phyloP scores from a whole-genome alignment of 2,113 vertebrate species.

The Odontesthes bonariensis region DNA sequence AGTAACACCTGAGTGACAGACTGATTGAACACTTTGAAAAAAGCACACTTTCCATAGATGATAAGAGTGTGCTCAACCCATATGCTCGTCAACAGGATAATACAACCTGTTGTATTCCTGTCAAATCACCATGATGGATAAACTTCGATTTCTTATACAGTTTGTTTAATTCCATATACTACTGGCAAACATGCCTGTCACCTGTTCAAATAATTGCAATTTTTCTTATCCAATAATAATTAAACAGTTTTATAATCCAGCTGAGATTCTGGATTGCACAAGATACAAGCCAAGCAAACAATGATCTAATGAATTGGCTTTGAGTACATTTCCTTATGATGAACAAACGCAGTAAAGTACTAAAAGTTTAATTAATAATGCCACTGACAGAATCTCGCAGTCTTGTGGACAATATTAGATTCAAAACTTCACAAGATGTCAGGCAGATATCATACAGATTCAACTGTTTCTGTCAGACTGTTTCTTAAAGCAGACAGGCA shows the following conservation, averaged over 20 bases:
- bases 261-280: constrained; percentile 42
- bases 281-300: constrained; percentile 25
- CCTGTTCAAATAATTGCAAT: constrained; percentile 32
- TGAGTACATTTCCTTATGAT: constrained; percentile 27
- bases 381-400: neutral
- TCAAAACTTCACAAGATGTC: neutral
- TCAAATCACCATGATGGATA: constrained; percentile 60
- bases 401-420: no score
- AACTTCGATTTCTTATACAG: constrained; percentile 49
- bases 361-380: constrained; percentile 12
- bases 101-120: constrained; percentile 57
- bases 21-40: constrained; percentile 50
- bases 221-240: constrained; percentile 46
- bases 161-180: constrained; percentile 54
- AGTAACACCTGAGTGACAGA: constrained; percentile 41
- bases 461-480: neutral
- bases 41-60: constrained; percentile 51
- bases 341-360: constrained; percentile 53
- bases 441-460: neutral
- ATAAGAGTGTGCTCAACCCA: constrained; percentile 37
- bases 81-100: constrained; percentile 56
- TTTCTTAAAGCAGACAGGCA: neutral
- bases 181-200: constrained; percentile 42
- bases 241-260: constrained; percentile 48
- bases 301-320: constrained; percentile 33